Conservation (phyloP, 2,797 vertebrate species). For the Novumbra hubbsi region DNA sequence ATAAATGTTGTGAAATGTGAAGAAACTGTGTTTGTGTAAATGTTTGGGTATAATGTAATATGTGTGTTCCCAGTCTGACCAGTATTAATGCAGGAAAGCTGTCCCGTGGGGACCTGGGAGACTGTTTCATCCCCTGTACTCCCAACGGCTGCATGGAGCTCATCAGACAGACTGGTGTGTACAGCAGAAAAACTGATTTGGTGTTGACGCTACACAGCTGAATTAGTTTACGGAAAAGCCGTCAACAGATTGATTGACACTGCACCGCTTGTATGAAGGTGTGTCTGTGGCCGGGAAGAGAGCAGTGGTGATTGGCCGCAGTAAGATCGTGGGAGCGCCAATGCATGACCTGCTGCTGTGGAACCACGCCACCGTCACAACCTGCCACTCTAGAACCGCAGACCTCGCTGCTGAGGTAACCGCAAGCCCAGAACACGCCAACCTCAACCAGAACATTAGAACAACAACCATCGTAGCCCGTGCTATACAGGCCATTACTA, state of each 20-base stretch:
- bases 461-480: not conserved
- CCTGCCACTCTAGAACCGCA: constrained; percentile 92
- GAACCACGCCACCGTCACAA: constrained; percentile 95
- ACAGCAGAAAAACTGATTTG: not conserved
- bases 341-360: constrained; percentile 97
- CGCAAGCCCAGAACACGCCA: not conserved
- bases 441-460: not conserved
- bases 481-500: not conserved
- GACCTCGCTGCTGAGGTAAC: constrained; percentile 87
- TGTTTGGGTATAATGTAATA: not conserved
- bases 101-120: constrained; percentile 88
- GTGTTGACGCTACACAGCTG: not conserved
- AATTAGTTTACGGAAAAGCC: not conserved
- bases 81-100: constrained; percentile 94
- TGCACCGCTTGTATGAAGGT: constrained; percentile 65
- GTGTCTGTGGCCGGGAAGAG: constrained; percentile 86
- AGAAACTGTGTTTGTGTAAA: not conserved
- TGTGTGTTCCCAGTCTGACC: constrained; percentile 78
- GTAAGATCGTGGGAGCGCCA: constrained; percentile 96
- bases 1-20: not conserved
- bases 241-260: not conserved
- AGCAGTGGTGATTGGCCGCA: constrained; percentile 93
- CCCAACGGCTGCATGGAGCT: constrained; percentile 97
- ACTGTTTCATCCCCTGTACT: constrained; percentile 96
- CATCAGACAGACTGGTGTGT: constrained; percentile 88